Evolutionary conservation across 2,888 invertebrate species (phyloP).

Genomic region (Lasius fuliginosus): DNA sequence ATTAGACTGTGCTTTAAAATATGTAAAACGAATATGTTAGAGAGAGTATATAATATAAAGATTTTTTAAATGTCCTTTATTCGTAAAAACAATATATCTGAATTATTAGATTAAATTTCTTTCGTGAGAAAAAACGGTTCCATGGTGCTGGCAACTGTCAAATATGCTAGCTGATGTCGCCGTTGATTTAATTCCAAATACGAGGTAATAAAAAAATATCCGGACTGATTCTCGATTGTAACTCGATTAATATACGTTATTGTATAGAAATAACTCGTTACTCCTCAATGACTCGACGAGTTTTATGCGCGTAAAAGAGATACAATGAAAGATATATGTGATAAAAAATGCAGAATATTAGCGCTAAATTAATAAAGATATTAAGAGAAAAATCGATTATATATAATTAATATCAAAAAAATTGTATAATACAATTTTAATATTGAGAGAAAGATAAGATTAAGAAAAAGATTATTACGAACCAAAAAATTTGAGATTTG

Average conservation of each 20-base stretch:
- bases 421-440: not conserved
- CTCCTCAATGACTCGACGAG: not conserved
- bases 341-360: not conserved
- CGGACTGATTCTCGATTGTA: no score
- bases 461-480: no score
- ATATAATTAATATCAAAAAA: not conserved
- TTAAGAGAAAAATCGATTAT: not conserved
- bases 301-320: not conserved
- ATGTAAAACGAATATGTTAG: not conserved
- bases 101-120: no score
- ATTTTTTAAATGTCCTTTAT: not conserved
- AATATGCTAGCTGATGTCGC: not conserved
- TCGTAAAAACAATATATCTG: no score
- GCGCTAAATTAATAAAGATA: not conserved
- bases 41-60: not conserved
- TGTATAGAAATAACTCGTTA: not conserved
- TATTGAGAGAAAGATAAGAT: no score
- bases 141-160: not conserved
- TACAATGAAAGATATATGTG: not conserved
- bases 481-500: not conserved
- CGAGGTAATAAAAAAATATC: no score
- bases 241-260: no score
- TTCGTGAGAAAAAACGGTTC: no score
- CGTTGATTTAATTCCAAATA: no score
- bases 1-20: not conserved